Percentiles rank a stretch among this genome's conserved stretches.
These are phyloP conservation scores for Phoeniculus purpureus DNA, from an alignment of 2,797 vertebrate species.

Conservation along the genomic window DNA sequence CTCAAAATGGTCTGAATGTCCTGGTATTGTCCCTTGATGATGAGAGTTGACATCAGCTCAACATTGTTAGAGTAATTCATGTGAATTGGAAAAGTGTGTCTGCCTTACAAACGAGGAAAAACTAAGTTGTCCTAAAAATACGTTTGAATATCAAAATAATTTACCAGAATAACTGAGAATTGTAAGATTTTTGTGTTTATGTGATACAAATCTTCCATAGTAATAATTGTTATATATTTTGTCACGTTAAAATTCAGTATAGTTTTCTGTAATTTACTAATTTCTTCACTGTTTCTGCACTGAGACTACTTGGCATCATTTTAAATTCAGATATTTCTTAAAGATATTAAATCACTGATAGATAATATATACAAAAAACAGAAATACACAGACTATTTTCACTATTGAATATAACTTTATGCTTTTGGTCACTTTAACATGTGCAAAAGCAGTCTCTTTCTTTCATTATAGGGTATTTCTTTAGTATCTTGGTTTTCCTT, in stretches of 20 bases:
- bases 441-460: neutral
- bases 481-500: neutral
- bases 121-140: neutral
- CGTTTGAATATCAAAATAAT: neutral
- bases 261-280: constrained; percentile 11
- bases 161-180: neutral
- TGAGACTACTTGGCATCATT: neutral
- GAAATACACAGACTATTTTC: neutral
- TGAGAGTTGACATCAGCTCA: neutral
- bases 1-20: neutral
- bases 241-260: neutral
- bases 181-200: neutral
- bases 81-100: neutral
- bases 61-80: neutral
- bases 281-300: neutral
- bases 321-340: neutral
- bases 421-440: neutral
- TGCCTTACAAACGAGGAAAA: neutral
- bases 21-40: neutral
- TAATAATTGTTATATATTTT: neutral
- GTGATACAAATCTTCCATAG: neutral
- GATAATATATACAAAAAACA: neutral
- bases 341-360: neutral
- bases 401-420: neutral
- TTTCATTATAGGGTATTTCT: neutral